These are phyloP conservation scores for Periplaneta americana DNA, from an alignment of 1,140 invertebrate species.

Conservation along the genomic window DNA sequence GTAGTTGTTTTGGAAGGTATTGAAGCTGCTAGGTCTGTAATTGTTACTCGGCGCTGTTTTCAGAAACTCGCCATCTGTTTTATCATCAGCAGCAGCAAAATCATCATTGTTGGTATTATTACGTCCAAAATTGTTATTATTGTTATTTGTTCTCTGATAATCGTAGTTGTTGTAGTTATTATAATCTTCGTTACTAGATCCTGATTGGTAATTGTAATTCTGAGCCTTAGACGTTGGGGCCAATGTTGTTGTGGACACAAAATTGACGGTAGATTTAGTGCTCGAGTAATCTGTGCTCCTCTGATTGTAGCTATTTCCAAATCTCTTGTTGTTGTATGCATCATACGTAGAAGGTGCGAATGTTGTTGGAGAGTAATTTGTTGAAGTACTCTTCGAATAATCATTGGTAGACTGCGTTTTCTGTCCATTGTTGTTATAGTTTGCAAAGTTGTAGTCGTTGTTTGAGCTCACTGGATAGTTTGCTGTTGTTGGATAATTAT, in stretches of 20 bases:
- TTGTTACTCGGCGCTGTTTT: slow-evolving; percentile 17
- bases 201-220: slow-evolving; percentile 1
- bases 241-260: not conserved
- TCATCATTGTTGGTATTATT: not conserved
- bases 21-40: slow-evolving; percentile 14
- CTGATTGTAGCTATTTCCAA: not conserved
- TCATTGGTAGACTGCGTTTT: not conserved
- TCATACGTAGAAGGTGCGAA: not conserved
- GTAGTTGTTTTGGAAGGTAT: slow-evolving; percentile 11
- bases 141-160: not conserved
- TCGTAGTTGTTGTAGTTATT: slow-evolving; percentile 5
- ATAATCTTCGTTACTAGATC: not conserved
- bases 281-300: not conserved
- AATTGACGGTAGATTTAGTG: not conserved
- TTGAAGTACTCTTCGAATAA: not conserved
- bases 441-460: not conserved
- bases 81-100: not conserved
- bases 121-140: not conserved
- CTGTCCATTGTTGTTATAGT: not conserved
- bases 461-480: not conserved
- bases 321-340: not conserved
- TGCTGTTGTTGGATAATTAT: not conserved
- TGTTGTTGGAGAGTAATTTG: not conserved
- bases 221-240: not conserved
- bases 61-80: slow-evolving; percentile 6